Evolutionary conservation across 2,888 invertebrate species (phyloP).

Genomic region (Blera fallax): DNA sequence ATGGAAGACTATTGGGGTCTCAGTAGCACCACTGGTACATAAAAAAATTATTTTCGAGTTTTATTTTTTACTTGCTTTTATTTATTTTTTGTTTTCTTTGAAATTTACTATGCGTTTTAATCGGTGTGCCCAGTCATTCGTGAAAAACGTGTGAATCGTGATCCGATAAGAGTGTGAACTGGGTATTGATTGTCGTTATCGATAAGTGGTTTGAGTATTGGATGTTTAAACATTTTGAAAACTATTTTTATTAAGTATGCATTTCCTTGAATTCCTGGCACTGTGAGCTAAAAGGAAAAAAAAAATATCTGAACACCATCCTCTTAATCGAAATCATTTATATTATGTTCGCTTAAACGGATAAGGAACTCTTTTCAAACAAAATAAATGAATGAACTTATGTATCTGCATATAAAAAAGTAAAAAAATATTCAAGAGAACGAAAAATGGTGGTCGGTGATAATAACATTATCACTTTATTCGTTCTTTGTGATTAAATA

Average conservation of each 20-base stretch:
- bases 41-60: slow-evolving; percentile 31
- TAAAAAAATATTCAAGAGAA: slow-evolving; percentile 23
- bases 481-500: slow-evolving; percentile 65
- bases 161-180: slow-evolving; percentile 27
- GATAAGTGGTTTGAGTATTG: slow-evolving; percentile 47
- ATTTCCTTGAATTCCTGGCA: background rate
- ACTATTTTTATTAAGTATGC: background rate
- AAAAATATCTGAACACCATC: background rate
- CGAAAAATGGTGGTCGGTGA: slow-evolving; percentile 33
- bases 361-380: slow-evolving; percentile 38
- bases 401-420: background rate
- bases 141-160: slow-evolving; percentile 47
- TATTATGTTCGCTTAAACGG: slow-evolving; percentile 36
- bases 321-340: background rate
- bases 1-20: slow-evolving; percentile 81
- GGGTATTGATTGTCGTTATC: slow-evolving; percentile 17
- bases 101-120: slow-evolving; percentile 34
- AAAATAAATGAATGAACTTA: slow-evolving; percentile 30
- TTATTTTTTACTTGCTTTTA: slow-evolving; percentile 28
- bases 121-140: slow-evolving; percentile 49
- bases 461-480: slow-evolving; percentile 55
- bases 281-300: background rate
- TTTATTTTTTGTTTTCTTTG: slow-evolving; percentile 22
- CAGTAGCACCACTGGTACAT: slow-evolving; percentile 81
- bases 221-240: background rate